phyloP scores from a whole-genome alignment of 1,140 invertebrate genomes.

The Rhopalosiphum maidis region DNA sequence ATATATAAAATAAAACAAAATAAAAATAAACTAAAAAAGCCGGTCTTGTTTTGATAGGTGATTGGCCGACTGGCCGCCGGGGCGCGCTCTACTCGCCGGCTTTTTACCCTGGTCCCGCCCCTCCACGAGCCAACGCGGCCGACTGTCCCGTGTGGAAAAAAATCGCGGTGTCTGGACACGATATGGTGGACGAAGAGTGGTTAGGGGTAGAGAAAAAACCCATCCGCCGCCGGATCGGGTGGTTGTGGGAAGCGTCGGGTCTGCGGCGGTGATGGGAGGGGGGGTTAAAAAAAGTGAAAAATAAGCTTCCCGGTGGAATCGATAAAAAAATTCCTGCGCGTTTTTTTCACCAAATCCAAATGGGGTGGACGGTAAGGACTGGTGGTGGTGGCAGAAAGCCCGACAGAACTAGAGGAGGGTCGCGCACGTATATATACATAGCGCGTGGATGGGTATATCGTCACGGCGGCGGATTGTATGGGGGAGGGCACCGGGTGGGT shows the following conservation, averaged over 20 bases:
- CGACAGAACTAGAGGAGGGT: neutral
- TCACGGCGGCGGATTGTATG: neutral
- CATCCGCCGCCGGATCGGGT: neutral
- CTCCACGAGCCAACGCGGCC: neutral
- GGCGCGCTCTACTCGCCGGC: conserved; percentile 38
- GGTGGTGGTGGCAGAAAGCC: neutral
- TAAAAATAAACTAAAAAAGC: conserved; percentile 47
- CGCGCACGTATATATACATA: neutral
- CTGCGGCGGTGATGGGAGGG: neutral
- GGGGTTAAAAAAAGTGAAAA: conserved; percentile 49
- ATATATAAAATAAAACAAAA: neutral
- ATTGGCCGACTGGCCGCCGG: conserved; percentile 27
- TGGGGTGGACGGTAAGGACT: neutral
- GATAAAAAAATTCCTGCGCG: conserved; percentile 58
- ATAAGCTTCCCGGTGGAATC: conserved; percentile 54
- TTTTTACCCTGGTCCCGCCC: conserved; percentile 41
- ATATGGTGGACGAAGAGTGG: neutral
- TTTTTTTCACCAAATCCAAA: conserved; percentile 48
- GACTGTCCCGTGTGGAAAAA: neutral
- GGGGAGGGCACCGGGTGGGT: neutral
- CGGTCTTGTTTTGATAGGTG: conserved; percentile 54
- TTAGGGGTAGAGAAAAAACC: neutral
- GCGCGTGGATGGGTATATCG: conserved; percentile 17
- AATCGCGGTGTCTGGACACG: conserved; percentile 52
- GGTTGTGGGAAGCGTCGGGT: neutral